Base-by-base conservation (phyloP, 2,888 invertebrate species). In the Thereva nobilitata region DNA sequence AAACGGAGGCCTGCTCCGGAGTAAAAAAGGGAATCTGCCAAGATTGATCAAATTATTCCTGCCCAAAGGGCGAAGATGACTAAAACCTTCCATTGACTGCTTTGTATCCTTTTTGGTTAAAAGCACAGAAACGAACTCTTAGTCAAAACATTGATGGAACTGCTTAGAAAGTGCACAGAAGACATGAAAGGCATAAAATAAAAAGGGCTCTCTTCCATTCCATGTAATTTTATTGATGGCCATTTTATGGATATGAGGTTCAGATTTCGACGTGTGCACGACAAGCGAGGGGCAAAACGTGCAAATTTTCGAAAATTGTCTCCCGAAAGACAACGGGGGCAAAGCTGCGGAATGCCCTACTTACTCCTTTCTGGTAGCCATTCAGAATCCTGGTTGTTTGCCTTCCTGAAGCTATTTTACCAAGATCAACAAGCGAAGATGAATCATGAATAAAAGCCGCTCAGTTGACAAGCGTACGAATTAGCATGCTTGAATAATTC, bases 141-240 rank as follows among this genome's bases (percentile, higher is more conserved):
- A 23, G 23, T 23, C 12, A 59, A n/a, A 9, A 47, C 47, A 34
- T 40, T 34, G 50, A 34, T 23, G 50, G 45, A 23, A 45, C n/a
- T 10, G 6, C 35, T 4, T 41, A 50, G 38, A 9, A 61, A 49
- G 35, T 56, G 56, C 44, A 56, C 35, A 47, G 47, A 7, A 47
- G 50, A 61, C 10, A 40, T 40, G 50, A 35, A 53, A 42, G 45
- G 44, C 64, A 53, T 64, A 53, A 42, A 64, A 64, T 52, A 53
- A 64, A 64, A 23, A 23, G 42, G 9, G 64, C 45, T 52, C 67
- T 67, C 47, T 64, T 50, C 64, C 64, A 50, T 56, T 56, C 56
- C 64, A 37, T 44, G 56, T 67, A 67, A 67, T 67, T 67, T 67
- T 67, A 67, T 67, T 67, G 67, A 67, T 67, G 64, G 64, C 63